Evolutionary conservation across 2,888 invertebrate genomes (phyloP), one percentile per base, ranked within the genome.

Genomic region (Sinelater perroti): DNA sequence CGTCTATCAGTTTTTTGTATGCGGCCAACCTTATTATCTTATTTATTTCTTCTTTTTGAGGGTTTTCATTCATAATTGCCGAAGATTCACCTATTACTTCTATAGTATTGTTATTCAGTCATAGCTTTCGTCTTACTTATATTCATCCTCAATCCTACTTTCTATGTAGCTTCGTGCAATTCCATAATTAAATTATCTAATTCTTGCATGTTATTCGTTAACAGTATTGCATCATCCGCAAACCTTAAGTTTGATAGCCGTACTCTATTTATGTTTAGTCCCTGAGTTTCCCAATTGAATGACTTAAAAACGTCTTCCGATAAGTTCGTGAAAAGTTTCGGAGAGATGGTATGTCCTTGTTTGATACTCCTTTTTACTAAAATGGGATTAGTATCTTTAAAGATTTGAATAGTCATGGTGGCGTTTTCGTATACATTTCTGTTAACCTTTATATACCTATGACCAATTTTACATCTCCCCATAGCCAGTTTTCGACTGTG

Each of bases 221-320:
- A n/a, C n/a, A 42, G 10, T 21, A 6, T 21, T 42, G 13, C 14
- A 42, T 42, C 42, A 11, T 20, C 42, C 21, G 21, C 42, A 20
- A 24, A 20, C 24, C 24, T 42, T 42, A 20, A 7, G 10, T 42
- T 7, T 42, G 21, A 42, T 21, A 42, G n/a, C 10, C 10, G 21
- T 20, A 24, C 42, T 20, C 24, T 13, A 13, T 42, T 21, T 42
- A 21, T 21, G 42, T 21, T 42, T n/a, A 42, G 24, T n/a, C 11
- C 17, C 20, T 3, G 14, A 7, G 16, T 38, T 18, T 16, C 16
- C 4, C 16, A 38, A 13, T 18, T 16, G 2, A 38, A 11, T 38
- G 4, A 5, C 14, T 14, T 38, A 13, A 38, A 38, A 18, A 38
- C 38, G 18, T 38, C 38, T 16, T 38, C 38, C 17, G 20, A 2